phyloP scores from a whole-genome alignment of 2,888 invertebrate genomes.

The Hymenopus coronatus region DNA sequence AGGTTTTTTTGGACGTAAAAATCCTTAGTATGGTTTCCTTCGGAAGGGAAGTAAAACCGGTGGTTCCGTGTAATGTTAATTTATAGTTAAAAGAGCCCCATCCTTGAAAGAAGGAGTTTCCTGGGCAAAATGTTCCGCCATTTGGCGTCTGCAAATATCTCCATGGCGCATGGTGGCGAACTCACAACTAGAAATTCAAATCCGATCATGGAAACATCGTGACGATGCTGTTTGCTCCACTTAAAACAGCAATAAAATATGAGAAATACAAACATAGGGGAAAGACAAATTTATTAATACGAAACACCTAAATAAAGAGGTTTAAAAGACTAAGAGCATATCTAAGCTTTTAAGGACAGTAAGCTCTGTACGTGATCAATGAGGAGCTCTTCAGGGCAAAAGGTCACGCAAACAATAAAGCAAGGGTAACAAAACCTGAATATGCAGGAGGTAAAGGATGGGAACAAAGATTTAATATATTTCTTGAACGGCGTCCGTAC shows the following conservation, averaged over 20 bases:
- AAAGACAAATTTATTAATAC: not conserved
- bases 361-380: not conserved
- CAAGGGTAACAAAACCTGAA: not conserved
- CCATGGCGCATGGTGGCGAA: no score
- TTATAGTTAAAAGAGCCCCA: no score
- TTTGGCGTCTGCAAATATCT: no score
- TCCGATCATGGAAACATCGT: no score
- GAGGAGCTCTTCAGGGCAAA: not conserved
- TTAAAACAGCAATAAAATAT: not conserved
- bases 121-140: no score
- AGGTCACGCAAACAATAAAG: not conserved
- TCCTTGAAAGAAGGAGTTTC: no score
- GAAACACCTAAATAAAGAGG: not conserved
- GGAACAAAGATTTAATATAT: not conserved
- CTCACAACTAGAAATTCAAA: no score
- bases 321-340: not conserved
- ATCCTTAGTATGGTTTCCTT: no score
- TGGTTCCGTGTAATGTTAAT: no score
- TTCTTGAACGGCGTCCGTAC: not conserved
- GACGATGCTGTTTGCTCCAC: no score
- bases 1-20: no score
- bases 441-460: not conserved
- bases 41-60: no score
- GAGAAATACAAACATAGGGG: not conserved
- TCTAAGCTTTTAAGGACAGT: not conserved